Evolutionary conservation across 2,113 vertebrate species (phyloP).

Genomic region (Stomatorhinus ivindoensis): DNA sequence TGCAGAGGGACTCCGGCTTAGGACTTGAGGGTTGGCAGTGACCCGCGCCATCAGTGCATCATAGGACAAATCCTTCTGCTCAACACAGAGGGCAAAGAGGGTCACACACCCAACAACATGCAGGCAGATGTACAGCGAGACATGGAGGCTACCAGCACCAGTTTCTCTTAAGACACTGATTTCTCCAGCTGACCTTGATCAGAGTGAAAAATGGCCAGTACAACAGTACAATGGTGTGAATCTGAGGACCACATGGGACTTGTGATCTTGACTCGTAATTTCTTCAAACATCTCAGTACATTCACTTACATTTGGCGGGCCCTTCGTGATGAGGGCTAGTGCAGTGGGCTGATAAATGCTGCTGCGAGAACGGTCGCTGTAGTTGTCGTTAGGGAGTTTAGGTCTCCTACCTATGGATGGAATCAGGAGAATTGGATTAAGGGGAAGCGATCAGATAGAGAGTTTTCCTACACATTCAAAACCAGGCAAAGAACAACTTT

Average conservation of each 20-base stretch:
- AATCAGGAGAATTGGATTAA: slow-evolving; percentile 3
- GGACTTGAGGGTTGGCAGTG: not conserved
- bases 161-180: not conserved
- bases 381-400: slow-evolving; percentile 69
- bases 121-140: not conserved
- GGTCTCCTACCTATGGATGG: slow-evolving; percentile 59
- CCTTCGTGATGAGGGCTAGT: slow-evolving; percentile 79
- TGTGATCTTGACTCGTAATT: not conserved
- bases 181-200: not conserved
- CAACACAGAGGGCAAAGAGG: not conserved
- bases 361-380: slow-evolving; percentile 70
- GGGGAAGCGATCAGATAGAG: not conserved
- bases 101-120: not conserved
- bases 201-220: not conserved
- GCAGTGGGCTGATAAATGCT: slow-evolving; percentile 87
- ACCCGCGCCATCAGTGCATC: not conserved
- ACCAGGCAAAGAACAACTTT: not conserved
- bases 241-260: not conserved
- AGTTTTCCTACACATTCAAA: not conserved
- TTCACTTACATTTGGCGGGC: slow-evolving; percentile 55
- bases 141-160: not conserved
- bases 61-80: not conserved
- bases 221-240: not conserved
- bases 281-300: not conserved
- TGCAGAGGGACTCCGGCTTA: not conserved